Conservation (phyloP, 2,113 vertebrate species). For the Anguilla japonica region DNA sequence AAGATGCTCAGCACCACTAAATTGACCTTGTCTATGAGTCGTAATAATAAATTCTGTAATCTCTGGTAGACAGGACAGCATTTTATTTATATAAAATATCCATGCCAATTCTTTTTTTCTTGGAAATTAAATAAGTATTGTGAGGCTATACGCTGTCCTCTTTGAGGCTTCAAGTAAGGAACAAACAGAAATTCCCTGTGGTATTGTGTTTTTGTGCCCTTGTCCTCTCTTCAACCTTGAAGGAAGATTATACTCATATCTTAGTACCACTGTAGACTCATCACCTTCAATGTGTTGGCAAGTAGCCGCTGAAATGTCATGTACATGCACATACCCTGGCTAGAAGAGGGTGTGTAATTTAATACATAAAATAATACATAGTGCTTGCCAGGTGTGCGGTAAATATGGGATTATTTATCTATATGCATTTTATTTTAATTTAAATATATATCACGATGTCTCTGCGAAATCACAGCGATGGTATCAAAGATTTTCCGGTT, state of each 20-base stretch:
- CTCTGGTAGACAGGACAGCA: too few relatives aligned
- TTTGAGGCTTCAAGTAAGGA: slow-evolving; percentile 1
- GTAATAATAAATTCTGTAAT: too few relatives aligned
- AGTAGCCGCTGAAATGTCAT: not conserved
- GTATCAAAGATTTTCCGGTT: not conserved
- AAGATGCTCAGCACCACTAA: too few relatives aligned
- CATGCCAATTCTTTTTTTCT: too few relatives aligned
- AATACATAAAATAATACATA: not conserved
- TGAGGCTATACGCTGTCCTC: not conserved
- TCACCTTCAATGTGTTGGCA: not conserved
- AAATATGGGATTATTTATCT: not conserved
- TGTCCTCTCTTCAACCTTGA: slow-evolving; percentile 21
- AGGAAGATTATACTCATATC: not conserved
- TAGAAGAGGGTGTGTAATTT: not conserved
- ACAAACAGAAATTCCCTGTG: slow-evolving; percentile 8
- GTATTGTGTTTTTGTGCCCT: slow-evolving; percentile 17
- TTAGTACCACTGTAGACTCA: not conserved
- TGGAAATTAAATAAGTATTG: not conserved
- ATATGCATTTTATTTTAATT: not conserved
- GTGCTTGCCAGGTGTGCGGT: not conserved
- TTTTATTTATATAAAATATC: too few relatives aligned
- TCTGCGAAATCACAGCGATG: not conserved
- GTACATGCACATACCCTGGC: not conserved
- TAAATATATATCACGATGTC: not conserved
- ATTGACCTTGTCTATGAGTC: too few relatives aligned